Evolutionary conservation across 2,797 vertebrate genomes (phyloP), one percentile per base, ranked within the genome.

Genomic region (Sebastes iracundus): DNA sequence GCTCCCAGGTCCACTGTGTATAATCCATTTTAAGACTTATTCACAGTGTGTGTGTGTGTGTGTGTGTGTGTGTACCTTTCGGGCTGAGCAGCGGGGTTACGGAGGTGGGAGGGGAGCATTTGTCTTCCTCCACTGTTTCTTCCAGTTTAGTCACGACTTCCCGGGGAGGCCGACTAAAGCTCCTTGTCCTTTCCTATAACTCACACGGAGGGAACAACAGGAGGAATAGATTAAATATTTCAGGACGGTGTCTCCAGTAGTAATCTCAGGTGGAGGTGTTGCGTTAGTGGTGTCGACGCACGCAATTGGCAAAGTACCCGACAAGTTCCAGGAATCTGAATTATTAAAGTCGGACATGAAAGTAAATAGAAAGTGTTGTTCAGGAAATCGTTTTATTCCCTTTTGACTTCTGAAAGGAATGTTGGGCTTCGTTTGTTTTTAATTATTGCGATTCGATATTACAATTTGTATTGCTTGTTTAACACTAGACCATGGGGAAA

Each of bases 1-100:
- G 87, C 87, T 92, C 66, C 42, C 59, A 86, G 90, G 93, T 92
- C 89, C 85, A 81, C 86, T 85, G 81, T 84, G 84, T 83, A 84
- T 81, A 88, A 93, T 92, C 88, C 84, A 87, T 89, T 90, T 88
- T 69, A 68, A 88, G 86, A 87, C 81, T 80, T 65, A 86, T 86
- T 90, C 82, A 52, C 84, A 84, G 74, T 81, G 85, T 80, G 85
- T 56, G 82, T 83, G 85, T 80, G 85, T 56, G 82, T 83, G 85
- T 80, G 73, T 81, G 85, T 80, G 72, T 81, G 85, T 80, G 85
- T 56, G 82, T 83, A 83, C 72, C 90, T 90, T 84, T 88, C 10
- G 70, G 70, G 88, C 82, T 75, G 72, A 88, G 49, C 87, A 61
- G 82, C 7, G 23, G 85, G 85, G 80, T 83, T 79, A 84, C 60